Percentiles rank a stretch among this genome's conserved stretches.
phyloP scores from a whole-genome alignment of 2,797 vertebrate genomes.

The Tauraco hartlaubi region DNA sequence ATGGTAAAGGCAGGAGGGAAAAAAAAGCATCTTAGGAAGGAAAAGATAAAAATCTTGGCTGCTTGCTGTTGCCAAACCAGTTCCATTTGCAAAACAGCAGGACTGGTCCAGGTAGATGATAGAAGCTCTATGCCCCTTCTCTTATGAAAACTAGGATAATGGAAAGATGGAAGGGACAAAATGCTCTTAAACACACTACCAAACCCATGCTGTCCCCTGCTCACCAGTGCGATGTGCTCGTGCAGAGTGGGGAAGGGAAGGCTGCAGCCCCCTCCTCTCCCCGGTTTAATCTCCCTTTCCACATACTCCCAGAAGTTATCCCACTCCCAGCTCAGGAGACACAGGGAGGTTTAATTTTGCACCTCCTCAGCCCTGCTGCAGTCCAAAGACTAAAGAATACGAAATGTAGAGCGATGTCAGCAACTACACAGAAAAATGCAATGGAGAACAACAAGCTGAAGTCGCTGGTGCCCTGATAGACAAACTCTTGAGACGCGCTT shows the following conservation, averaged over 20 bases:
- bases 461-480: neutral
- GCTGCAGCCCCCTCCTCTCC: neutral
- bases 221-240: neutral
- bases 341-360: neutral
- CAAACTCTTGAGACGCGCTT: neutral
- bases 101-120: neutral
- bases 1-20: neutral
- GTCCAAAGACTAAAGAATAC: neutral
- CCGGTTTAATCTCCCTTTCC: neutral
- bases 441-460: neutral
- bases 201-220: neutral
- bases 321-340: neutral
- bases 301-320: fast-evolving
- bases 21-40: neutral
- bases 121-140: neutral
- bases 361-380: neutral
- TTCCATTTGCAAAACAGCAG: neutral
- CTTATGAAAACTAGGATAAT: neutral
- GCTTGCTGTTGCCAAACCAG: neutral
- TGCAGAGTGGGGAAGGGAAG: neutral
- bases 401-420: neutral
- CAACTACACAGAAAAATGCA: neutral
- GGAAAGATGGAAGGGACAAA: neutral
- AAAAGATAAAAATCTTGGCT: neutral
- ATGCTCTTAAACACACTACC: neutral